Conservation (phyloP, 2,888 invertebrate species). For the Sarcophaga subvicina region DNA sequence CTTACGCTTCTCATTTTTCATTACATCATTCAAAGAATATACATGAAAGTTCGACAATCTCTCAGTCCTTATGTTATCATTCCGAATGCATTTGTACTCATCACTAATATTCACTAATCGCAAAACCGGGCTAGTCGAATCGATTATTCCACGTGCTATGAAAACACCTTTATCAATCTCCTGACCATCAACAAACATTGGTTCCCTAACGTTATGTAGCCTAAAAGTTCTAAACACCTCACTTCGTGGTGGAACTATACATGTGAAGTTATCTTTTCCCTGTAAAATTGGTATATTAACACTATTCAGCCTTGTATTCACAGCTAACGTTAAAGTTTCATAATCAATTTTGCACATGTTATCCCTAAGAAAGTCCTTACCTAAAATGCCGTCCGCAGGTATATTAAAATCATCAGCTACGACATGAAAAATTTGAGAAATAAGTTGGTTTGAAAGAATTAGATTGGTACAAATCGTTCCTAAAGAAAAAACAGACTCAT, state of each 20-base stretch:
- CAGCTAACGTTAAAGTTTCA: slow-evolving; percentile 2
- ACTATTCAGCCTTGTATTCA: not conserved
- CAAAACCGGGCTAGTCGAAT: slow-evolving; percentile 15
- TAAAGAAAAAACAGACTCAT: no score
- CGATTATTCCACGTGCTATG: slow-evolving; percentile 17
- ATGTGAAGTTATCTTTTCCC: slow-evolving; percentile 10
- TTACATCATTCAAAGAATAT: slow-evolving; percentile 10
- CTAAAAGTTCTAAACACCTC: slow-evolving; percentile 37
- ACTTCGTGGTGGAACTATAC: slow-evolving; percentile 25
- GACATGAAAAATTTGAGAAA: slow-evolving; percentile 19
- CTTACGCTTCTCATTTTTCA: not conserved
- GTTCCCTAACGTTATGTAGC: not conserved
- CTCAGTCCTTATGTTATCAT: not conserved
- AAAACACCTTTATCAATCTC: slow-evolving; percentile 27
- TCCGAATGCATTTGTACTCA: not conserved
- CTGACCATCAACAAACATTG: slow-evolving; percentile 30
- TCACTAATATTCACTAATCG: slow-evolving; percentile 11
- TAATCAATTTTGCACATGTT: slow-evolving; percentile 28
- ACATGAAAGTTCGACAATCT: not conserved
- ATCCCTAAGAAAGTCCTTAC: slow-evolving; percentile 11
- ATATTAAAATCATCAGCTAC: slow-evolving; percentile 31
- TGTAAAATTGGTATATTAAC: slow-evolving; percentile 6
- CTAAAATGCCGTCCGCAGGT: not conserved
- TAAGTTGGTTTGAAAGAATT: not conserved
- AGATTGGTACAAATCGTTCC: not conserved